These are phyloP conservation scores for Adelges cooleyi DNA, from an alignment of 1,140 invertebrate species.

Conservation along the genomic window DNA sequence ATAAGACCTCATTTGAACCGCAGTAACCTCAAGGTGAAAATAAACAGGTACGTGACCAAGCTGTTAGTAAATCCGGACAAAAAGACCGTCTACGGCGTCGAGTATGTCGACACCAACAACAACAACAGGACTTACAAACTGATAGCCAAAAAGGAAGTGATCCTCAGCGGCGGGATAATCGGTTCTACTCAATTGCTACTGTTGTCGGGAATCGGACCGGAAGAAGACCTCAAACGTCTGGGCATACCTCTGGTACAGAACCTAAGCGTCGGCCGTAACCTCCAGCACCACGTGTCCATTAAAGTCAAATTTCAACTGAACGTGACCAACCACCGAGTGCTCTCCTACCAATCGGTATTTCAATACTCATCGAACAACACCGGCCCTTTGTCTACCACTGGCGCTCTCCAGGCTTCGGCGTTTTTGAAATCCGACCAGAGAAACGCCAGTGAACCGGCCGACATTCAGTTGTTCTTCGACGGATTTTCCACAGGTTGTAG, in stretches of 20 bases:
- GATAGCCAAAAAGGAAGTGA: slow-evolving; percentile 46
- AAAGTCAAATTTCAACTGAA: slow-evolving; percentile 33
- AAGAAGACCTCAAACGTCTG: slow-evolving; percentile 53
- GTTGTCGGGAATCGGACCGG: slow-evolving; percentile 73
- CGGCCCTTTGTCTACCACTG: slow-evolving; percentile 23
- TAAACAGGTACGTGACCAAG: slow-evolving; percentile 54
- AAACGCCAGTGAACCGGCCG: slow-evolving; percentile 37
- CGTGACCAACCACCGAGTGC: slow-evolving; percentile 27
- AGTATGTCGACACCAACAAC: slow-evolving; percentile 3
- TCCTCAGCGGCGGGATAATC: slow-evolving; percentile 64
- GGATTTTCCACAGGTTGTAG: slow-evolving; percentile 4
- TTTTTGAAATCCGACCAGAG: background rate
- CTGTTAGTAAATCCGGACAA: slow-evolving; percentile 51
- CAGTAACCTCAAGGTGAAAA: slow-evolving; percentile 58
- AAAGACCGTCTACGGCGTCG: slow-evolving; percentile 44
- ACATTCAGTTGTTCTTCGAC: slow-evolving; percentile 40
- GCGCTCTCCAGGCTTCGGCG: slow-evolving; percentile 1
- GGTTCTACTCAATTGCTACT: slow-evolving; percentile 70
- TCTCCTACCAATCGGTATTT: background rate
- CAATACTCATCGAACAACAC: slow-evolving; percentile 6
- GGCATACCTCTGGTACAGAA: slow-evolving; percentile 58
- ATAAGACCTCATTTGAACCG: slow-evolving; percentile 39
- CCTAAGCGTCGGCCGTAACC: slow-evolving; percentile 50
- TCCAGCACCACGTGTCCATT: slow-evolving; percentile 37
- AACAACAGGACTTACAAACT: slow-evolving; percentile 39